Evolutionary conservation across 2,797 vertebrate genomes (phyloP).

Genomic region (Sebastes itinus): DNA sequence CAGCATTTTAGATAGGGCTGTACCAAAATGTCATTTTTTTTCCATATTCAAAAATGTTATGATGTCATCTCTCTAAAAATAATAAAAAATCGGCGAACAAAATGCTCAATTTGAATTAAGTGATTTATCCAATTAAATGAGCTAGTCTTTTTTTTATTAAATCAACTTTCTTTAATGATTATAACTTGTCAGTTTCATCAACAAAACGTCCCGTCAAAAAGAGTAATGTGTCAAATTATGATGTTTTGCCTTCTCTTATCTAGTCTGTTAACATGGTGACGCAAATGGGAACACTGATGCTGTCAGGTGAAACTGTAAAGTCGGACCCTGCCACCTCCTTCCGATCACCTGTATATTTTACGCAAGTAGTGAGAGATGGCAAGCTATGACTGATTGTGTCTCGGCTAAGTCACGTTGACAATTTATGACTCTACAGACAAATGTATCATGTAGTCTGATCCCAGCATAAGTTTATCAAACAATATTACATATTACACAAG

Average conservation of each 20-base stretch:
- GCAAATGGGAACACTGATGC: too few species aligned
- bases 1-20: neutral
- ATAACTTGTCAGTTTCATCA: too few species aligned
- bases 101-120: too few species aligned
- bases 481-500: neutral
- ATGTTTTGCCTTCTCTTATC: neutral
- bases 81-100: too few species aligned
- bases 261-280: neutral
- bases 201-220: neutral
- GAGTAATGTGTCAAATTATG: neutral
- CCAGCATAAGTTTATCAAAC: neutral
- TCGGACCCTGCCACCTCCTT: neutral
- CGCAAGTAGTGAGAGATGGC: neutral
- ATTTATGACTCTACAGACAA: neutral
- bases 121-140: too few species aligned
- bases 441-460: neutral
- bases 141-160: too few species aligned
- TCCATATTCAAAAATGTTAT: too few species aligned
- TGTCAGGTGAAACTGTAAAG: accelerated
- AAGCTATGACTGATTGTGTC: neutral
- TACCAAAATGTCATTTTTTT: too few species aligned
- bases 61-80: too few species aligned
- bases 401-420: neutral
- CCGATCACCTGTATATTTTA: neutral
- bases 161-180: too few species aligned